Evolutionary conservation across 2,113 vertebrate genomes (phyloP).

Genomic region (Cervus canadensis): DNA sequence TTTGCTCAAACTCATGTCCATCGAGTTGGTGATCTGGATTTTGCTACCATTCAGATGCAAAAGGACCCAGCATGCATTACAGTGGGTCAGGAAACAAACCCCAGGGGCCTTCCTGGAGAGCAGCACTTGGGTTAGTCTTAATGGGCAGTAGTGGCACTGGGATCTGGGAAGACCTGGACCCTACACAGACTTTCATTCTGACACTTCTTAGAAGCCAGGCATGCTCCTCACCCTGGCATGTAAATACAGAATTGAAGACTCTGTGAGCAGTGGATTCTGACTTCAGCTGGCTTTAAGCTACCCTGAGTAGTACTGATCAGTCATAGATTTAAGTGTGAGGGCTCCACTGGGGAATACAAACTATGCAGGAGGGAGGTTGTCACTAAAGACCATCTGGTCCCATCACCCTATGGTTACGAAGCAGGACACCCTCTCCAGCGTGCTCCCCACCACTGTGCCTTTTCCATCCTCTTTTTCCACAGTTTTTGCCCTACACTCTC

Average conservation of each 20-base stretch:
- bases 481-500: not conserved
- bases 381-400: no score
- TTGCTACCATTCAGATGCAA: not conserved
- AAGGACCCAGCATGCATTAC: not conserved
- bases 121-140: not conserved
- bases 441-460: not conserved
- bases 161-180: slow-evolving; percentile 11
- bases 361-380: not conserved
- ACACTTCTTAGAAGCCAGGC: not conserved
- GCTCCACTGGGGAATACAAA: not conserved
- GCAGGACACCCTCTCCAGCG: not conserved
- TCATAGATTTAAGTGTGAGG: not conserved
- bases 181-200: not conserved
- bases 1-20: not conserved
- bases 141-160: not conserved
- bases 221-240: not conserved
- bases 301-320: not conserved
- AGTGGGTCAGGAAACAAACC: not conserved
- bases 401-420: not conserved
- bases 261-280: not conserved
- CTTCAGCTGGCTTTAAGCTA: not conserved
- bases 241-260: not conserved
- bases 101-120: not conserved
- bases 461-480: not conserved
- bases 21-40: not conserved